These are phyloP conservation scores for Ridgeia piscesae DNA, from an alignment of 1,140 invertebrate genomes.

Conservation along the genomic window DNA sequence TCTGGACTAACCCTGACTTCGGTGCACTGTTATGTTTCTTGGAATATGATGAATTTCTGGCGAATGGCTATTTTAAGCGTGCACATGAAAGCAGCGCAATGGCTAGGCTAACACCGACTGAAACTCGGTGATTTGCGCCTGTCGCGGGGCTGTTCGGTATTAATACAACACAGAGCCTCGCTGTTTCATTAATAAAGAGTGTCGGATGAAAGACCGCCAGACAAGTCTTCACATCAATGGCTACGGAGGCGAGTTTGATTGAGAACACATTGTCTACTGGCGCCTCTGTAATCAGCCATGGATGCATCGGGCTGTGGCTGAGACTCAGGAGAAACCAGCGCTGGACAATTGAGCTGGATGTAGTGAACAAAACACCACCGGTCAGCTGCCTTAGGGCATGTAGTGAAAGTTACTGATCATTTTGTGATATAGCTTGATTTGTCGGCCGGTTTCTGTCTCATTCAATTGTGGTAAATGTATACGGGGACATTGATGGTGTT, in stretches of 20 bases:
- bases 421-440: too few species aligned
- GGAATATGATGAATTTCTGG: neutral
- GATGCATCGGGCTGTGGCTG: neutral
- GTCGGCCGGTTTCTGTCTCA: too few species aligned
- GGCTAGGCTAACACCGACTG: neutral
- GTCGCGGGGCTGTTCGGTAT: neutral
- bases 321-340: neutral
- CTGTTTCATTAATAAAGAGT: conserved; percentile 6
- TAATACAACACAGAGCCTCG: neutral
- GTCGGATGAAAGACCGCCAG: neutral
- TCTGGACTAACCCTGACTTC: neutral
- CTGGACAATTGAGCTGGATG: neutral
- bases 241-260: neutral
- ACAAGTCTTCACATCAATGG: neutral
- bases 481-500: too few species aligned
- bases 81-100: neutral
- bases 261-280: neutral
- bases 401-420: neutral
- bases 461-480: too few species aligned
- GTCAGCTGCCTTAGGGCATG: neutral
- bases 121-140: neutral
- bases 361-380: neutral
- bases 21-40: neutral
- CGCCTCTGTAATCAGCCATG: neutral
- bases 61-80: neutral